A percentile compares a stretch with the other conserved stretches of the same genome.
Evolutionary conservation across 2,113 vertebrate genomes (phyloP).

Genomic region (Excalfactoria chinensis): DNA sequence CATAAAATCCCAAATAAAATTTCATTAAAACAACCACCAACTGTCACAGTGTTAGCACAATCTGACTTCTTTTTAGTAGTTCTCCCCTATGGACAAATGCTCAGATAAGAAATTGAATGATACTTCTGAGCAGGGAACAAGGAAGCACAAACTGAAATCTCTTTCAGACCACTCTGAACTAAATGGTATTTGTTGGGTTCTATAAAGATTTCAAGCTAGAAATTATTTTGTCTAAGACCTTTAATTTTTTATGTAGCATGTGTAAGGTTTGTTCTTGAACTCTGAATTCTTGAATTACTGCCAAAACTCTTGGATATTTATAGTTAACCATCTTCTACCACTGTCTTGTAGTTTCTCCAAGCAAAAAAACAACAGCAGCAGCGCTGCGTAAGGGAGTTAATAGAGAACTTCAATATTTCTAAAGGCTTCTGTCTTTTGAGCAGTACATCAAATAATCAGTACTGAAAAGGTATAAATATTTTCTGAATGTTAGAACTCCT

Average conservation of each 20-base stretch:
- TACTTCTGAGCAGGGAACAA: not conserved
- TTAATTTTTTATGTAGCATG: constrained; percentile 1
- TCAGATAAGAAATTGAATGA: not conserved
- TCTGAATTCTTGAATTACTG: constrained; percentile 5
- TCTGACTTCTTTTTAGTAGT: not conserved
- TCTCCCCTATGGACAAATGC: not conserved
- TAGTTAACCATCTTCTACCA: not conserved
- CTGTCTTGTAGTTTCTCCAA: not conserved
- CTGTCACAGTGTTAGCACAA: not conserved
- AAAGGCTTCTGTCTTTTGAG: not conserved
- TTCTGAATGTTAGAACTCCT: not conserved
- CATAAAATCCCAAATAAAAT: not conserved
- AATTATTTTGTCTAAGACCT: not conserved
- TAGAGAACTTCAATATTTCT: not conserved
- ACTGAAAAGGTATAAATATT: not conserved
- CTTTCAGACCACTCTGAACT: not conserved
- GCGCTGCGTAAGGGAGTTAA: not conserved
- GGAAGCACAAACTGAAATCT: not conserved
- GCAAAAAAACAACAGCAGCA: not conserved
- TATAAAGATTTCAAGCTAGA: not conserved
- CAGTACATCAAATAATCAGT: not conserved
- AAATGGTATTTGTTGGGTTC: not conserved
- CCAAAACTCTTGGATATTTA: not conserved
- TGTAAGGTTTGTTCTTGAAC: not conserved
- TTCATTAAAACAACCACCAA: not conserved